phyloP scores from a whole-genome alignment of 1,140 invertebrate species.

The Heterodera carotae region DNA sequence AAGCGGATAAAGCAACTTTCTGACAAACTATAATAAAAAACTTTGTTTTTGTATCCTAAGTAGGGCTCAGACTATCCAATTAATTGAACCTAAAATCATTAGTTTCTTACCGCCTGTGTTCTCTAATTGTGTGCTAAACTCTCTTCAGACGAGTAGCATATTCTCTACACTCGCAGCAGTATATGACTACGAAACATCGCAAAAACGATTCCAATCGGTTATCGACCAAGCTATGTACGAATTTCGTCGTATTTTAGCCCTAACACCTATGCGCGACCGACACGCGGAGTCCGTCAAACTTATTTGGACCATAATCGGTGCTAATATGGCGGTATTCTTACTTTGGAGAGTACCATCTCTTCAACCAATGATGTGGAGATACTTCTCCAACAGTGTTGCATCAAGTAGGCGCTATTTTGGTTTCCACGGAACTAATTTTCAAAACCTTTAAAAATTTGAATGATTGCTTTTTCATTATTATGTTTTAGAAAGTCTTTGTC shows the following conservation, averaged over 20 bases:
- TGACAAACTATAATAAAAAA: no score
- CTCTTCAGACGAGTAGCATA: not conserved
- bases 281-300: not conserved
- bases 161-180: conserved; percentile 1
- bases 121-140: no score
- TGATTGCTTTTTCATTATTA: conserved; percentile 25
- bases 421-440: no score
- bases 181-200: not conserved
- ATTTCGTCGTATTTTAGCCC: not conserved
- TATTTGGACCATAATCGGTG: not conserved
- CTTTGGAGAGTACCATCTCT: conserved; percentile 77
- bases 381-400: conserved; percentile 81
- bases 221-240: not conserved
- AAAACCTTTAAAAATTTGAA: no score
- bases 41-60: no score
- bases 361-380: conserved; percentile 78
- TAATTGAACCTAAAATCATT: no score
- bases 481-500: conserved; percentile 74
- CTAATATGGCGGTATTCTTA: conserved; percentile 15
- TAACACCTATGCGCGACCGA: not conserved
- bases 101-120: no score
- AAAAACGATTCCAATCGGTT: not conserved
- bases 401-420: conserved; percentile 71
- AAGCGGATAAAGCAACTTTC: no score
- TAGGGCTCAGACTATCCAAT: no score